phyloP scores from a whole-genome alignment of 1,140 invertebrate genomes.

The Littorina saxatilis region DNA sequence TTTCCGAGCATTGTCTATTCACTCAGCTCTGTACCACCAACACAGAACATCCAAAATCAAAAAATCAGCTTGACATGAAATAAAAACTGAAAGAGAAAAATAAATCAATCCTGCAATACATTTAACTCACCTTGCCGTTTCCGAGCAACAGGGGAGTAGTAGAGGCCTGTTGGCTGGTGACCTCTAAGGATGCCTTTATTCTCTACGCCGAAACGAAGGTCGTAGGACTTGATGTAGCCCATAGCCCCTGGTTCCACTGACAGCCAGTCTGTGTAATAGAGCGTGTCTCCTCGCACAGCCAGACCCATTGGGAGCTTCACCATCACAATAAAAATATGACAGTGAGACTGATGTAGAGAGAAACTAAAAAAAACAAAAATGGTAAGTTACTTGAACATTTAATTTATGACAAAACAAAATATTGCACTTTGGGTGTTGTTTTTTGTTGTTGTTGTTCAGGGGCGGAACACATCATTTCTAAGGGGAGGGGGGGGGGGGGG shows the following conservation, averaged over 20 bases:
- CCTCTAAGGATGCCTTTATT: slow-evolving; percentile 51
- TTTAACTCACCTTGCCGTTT: slow-evolving; percentile 45
- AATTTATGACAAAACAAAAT: no score
- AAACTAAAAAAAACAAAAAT: no score
- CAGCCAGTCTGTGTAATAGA: slow-evolving; percentile 59
- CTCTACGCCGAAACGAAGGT: slow-evolving; percentile 50
- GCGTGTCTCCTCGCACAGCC: slow-evolving; percentile 50
- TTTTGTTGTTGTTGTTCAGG: no score
- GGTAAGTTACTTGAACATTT: no score
- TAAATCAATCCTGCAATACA: no score
- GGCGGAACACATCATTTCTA: no score
- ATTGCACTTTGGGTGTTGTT: no score
- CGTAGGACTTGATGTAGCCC: slow-evolving; percentile 53
- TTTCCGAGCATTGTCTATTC: neutral
- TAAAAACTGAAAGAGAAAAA: neutral
- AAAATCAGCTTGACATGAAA: neutral
- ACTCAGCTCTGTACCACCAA: neutral
- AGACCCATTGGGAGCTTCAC: slow-evolving; percentile 58
- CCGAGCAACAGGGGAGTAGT: slow-evolving; percentile 51
- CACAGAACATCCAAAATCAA: neutral
- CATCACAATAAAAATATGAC: no score
- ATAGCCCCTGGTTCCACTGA: slow-evolving; percentile 28
- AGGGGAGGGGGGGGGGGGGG: no score
- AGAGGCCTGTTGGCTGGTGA: slow-evolving; percentile 49
- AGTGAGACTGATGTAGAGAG: no score